A percentile compares a stretch with the other conserved stretches of the same genome.
Evolutionary conservation across 2,113 vertebrate species (phyloP).

Genomic region (Melanerpes aurifrons): DNA sequence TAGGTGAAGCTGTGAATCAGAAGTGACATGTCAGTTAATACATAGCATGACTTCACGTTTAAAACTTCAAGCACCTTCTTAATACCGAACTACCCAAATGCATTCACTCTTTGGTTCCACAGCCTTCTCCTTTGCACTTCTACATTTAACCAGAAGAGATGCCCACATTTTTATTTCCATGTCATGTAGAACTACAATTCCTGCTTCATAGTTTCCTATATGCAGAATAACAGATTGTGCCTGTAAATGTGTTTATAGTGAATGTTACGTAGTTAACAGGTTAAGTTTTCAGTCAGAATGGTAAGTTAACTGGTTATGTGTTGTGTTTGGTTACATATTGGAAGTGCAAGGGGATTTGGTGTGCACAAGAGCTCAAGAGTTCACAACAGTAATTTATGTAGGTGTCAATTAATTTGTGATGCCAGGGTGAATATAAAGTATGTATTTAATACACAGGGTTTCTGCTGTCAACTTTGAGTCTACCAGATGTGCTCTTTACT

Average conservation of each 20-base stretch:
- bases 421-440: background rate
- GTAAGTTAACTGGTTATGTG: conserved; percentile 2
- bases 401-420: background rate
- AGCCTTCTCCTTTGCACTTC: conserved; percentile 42
- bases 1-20: background rate
- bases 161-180: background rate
- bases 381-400: conserved; percentile 9
- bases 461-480: background rate
- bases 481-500: conserved; percentile 14
- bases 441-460: background rate
- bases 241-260: conserved; percentile 47
- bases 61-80: background rate
- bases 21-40: background rate
- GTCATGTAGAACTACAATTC: background rate
- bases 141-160: conserved; percentile 13
- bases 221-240: conserved; percentile 49
- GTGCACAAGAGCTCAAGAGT: conserved; percentile 49
- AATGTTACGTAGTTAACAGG: conserved; percentile 16
- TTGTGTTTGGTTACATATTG: conserved; percentile 51
- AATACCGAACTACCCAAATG: background rate
- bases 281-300: conserved; percentile 41
- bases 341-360: conserved; percentile 48
- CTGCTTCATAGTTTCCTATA: conserved; percentile 24
- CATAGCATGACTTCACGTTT: background rate
- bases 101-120: conserved; percentile 9